These are phyloP conservation scores for Manis pentadactyla DNA, from an alignment of 2,797 vertebrate genomes.

Conservation along the genomic window DNA sequence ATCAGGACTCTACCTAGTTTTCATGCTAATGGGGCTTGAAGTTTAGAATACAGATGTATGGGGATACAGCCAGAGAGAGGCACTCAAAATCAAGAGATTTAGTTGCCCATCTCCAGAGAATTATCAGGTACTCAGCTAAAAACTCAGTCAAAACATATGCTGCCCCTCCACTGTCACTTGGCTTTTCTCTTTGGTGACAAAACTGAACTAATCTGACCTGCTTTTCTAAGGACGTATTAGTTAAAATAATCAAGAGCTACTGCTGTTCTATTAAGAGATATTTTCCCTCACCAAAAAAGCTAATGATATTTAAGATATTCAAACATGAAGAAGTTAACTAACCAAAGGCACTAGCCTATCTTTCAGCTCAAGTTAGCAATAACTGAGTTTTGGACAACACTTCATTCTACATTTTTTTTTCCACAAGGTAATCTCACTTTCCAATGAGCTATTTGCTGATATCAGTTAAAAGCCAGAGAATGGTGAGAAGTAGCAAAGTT, in stretches of 20 bases:
- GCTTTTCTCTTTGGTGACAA: neutral
- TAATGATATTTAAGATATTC: neutral
- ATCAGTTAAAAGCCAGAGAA: neutral
- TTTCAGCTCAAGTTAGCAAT: neutral
- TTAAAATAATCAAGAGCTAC: neutral
- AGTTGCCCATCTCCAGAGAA: constrained; percentile 43
- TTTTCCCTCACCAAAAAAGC: neutral
- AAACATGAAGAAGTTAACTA: neutral
- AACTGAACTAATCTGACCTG: neutral
- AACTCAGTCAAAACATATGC: neutral
- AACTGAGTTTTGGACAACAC: neutral
- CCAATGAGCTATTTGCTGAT: neutral
- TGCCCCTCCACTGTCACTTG: neutral
- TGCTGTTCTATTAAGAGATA: neutral
- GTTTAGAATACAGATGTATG: constrained; percentile 70
- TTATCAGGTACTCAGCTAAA: constrained; percentile 42
- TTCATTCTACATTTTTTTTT: neutral
- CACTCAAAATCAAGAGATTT: constrained; percentile 49
- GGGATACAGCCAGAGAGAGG: constrained; percentile 25
- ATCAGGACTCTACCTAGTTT: constrained; percentile 76
- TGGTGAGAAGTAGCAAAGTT: neutral
- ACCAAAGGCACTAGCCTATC: neutral
- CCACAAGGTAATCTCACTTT: neutral
- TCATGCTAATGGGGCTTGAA: constrained; percentile 78
- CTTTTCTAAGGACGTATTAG: neutral